These are phyloP conservation scores for Sesamia nonagrioides DNA, from an alignment of 1,140 invertebrate genomes.

Conservation along the genomic window DNA sequence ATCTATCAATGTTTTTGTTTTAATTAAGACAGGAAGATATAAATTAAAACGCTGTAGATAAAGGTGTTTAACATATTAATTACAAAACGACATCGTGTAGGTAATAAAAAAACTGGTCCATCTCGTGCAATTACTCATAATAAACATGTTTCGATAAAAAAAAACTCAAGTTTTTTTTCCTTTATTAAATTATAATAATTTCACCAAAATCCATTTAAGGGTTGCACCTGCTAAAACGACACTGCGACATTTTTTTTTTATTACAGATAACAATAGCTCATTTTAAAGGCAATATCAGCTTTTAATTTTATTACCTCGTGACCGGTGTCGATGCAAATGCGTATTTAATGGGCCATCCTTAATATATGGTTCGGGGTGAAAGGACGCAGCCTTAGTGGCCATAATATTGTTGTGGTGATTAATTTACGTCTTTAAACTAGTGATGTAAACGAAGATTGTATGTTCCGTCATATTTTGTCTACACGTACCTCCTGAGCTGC, in stretches of 20 bases:
- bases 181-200: slow-evolving; percentile 45
- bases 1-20: no score
- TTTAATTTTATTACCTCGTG: slow-evolving; percentile 59
- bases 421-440: slow-evolving; percentile 15
- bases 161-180: not conserved
- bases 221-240: slow-evolving; percentile 48
- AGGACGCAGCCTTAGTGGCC: slow-evolving; percentile 22
- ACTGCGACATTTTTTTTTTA: slow-evolving; percentile 39
- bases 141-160: slow-evolving; percentile 11
- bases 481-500: no score
- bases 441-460: not conserved
- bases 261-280: slow-evolving; percentile 33
- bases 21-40: not conserved
- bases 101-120: not conserved
- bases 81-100: not conserved
- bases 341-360: slow-evolving; percentile 55
- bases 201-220: slow-evolving; percentile 45
- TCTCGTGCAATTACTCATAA: not conserved
- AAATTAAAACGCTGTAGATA: not conserved
- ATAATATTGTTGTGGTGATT: slow-evolving; percentile 16
- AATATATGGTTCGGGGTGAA: slow-evolving; percentile 39
- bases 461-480: no score
- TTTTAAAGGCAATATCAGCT: slow-evolving; percentile 48
- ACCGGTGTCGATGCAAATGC: slow-evolving; percentile 54
- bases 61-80: slow-evolving; percentile 12